Conservation (phyloP, 1,140 invertebrate species). For the Platorchestia sp. region DNA sequence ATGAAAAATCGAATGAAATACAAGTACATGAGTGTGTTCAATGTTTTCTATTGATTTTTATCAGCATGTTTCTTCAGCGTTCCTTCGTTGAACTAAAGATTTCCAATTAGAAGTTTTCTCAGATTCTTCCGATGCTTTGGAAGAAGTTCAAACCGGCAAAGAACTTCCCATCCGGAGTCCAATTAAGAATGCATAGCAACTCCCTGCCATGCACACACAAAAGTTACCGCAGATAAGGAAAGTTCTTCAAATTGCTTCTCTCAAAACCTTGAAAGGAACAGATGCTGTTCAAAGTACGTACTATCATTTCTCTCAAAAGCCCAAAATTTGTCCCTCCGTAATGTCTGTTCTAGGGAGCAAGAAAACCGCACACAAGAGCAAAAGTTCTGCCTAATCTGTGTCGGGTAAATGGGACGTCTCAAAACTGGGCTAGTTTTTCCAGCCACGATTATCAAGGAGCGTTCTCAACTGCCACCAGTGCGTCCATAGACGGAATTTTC, state of each 20-base stretch:
- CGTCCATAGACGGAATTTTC: background rate
- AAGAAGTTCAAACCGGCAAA: background rate
- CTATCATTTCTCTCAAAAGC: too few species aligned
- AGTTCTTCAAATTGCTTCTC: constrained; percentile 5
- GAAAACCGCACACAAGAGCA: background rate
- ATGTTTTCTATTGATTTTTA: background rate
- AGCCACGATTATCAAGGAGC: background rate
- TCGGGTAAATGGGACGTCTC: background rate
- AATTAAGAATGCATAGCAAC: constrained; percentile 21
- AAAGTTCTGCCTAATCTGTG: constrained; percentile 7
- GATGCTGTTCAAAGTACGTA: too few species aligned
- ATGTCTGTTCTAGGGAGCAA: too few species aligned
- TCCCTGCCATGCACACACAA: constrained; percentile 17
- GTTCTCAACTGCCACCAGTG: background rate
- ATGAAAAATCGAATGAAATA: too few species aligned
- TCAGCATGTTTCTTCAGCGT: background rate
- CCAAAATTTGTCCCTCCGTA: too few species aligned
- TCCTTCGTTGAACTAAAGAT: background rate
- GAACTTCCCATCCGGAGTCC: background rate
- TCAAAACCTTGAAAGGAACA: too few species aligned
- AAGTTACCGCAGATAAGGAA: constrained; percentile 15
- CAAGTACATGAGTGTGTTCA: too few species aligned
- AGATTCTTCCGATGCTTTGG: constrained; percentile 8
- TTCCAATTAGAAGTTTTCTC: constrained; percentile 15
- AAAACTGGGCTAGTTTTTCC: background rate